phyloP scores from a whole-genome alignment of 2,113 vertebrate species.

The Ahaetulla prasina region DNA sequence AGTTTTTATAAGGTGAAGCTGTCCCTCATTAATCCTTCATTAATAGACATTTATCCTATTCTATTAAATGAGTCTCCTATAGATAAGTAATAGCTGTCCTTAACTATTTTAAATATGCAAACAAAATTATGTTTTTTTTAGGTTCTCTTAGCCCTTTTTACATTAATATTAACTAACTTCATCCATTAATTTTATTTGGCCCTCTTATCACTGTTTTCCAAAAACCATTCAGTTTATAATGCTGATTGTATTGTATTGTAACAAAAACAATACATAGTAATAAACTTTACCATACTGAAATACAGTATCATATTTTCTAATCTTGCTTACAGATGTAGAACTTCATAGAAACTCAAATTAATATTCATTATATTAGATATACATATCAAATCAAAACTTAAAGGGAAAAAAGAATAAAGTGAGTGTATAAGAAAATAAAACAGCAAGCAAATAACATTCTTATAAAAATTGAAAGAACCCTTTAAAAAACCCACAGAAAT shows the following conservation, averaged over 20 bases:
- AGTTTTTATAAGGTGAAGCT: background rate
- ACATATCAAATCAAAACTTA: too few relatives aligned
- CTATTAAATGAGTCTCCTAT: background rate
- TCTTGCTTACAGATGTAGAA: background rate
- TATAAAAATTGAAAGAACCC: too few relatives aligned
- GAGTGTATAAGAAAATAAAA: too few relatives aligned
- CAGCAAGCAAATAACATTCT: too few relatives aligned
- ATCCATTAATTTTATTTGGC: background rate
- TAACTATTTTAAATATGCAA: background rate
- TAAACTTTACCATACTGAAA: background rate
- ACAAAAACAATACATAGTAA: background rate
- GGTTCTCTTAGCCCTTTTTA: background rate
- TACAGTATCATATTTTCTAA: background rate
- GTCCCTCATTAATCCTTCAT: background rate
- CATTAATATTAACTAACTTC: background rate
- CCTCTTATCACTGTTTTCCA: background rate
- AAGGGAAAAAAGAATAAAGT: too few relatives aligned
- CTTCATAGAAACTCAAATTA: background rate
- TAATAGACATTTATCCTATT: background rate
- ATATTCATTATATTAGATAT: background rate
- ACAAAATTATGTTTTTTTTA: too few relatives aligned
- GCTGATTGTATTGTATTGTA: background rate
- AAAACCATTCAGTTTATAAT: background rate
- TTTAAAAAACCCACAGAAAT: too few relatives aligned
- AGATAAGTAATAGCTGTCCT: background rate